phyloP scores from a whole-genome alignment of 1,140 invertebrate species.

The Drosophila arizonae region DNA sequence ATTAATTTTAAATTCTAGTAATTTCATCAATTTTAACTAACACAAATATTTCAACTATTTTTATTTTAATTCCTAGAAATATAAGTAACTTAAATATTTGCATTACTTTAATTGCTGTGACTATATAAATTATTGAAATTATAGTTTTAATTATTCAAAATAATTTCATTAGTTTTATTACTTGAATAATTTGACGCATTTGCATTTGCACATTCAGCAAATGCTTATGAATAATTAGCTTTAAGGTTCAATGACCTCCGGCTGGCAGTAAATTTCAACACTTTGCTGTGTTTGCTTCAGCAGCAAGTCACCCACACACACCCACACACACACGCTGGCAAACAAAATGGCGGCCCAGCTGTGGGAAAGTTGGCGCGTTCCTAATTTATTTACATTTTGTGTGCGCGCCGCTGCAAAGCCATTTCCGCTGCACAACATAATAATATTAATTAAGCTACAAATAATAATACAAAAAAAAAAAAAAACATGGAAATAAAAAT shows the following conservation, averaged over 20 bases:
- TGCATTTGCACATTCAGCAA: background rate
- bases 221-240: slow-evolving; percentile 13
- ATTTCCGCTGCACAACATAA: slow-evolving; percentile 9
- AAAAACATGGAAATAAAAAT: background rate
- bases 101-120: too few species aligned
- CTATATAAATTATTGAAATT: background rate
- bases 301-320: too few species aligned
- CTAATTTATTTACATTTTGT: slow-evolving; percentile 30
- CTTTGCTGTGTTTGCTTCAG: background rate
- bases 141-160: slow-evolving; percentile 1
- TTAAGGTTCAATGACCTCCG: slow-evolving; percentile 20
- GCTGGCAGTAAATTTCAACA: background rate
- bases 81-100: too few species aligned
- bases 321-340: background rate
- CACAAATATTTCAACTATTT: too few species aligned
- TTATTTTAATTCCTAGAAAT: too few species aligned
- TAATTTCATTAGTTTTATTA: slow-evolving; percentile 1
- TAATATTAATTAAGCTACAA: slow-evolving; percentile 1
- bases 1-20: too few species aligned
- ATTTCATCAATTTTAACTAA: too few species aligned
- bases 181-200: slow-evolving; percentile 9
- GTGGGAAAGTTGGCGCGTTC: background rate
- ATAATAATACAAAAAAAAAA: background rate
- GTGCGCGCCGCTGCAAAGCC: slow-evolving; percentile 7
- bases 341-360: slow-evolving; percentile 34